Base-by-base conservation (phyloP, 2,888 invertebrate genomes). In the Eurytoma adleriae region DNA sequence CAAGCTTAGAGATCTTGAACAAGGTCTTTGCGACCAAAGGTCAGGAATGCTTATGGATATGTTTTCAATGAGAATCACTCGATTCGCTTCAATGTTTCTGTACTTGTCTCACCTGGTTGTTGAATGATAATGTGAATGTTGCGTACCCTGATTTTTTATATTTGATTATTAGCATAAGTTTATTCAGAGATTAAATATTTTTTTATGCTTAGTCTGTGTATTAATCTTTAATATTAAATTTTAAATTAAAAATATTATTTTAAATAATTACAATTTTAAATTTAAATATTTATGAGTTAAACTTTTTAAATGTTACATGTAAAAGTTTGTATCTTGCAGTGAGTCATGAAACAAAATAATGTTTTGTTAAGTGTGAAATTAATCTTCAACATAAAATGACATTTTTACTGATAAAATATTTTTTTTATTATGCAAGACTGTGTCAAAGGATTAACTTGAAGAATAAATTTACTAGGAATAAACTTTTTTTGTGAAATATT, bases 41-140 rank as follows among this genome's bases (percentile, higher is more conserved):
- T 48, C 56, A 61, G 20, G 13, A 16, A 50, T 64, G 62, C 20
- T 12, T n/a, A 57, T 71, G 27, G 48, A 67, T n/a, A 62, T 59
- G 16, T 4, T 67, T n/a, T 67, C 52, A 48, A 57, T 80, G 18
- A 79, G 24, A 70, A 24, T 70, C 24, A 13, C 24, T 79, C n/a
- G 16, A 62, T 48, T 30, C n/a, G 18, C 18, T n/a, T n/a, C 54
- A 54, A n/a, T 14, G 54, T 54, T 54, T 16, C 1, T 54, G 54
- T 13, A 24, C 20, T 27, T 13, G 24, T 12, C 24, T 61, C 10
- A 14, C 2, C 12, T 30, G 18, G 20, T 40, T 10, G 10, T 40
- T 40, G 40, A 40, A 40, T 40, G 40, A 40, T 40, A 40, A 40
- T 71, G 50, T 70, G 7, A 13, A 56, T 70, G 69, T 40, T 40